These are phyloP conservation scores for Cheilosia variabilis DNA, from an alignment of 2,888 invertebrate genomes.

Conservation along the genomic window DNA sequence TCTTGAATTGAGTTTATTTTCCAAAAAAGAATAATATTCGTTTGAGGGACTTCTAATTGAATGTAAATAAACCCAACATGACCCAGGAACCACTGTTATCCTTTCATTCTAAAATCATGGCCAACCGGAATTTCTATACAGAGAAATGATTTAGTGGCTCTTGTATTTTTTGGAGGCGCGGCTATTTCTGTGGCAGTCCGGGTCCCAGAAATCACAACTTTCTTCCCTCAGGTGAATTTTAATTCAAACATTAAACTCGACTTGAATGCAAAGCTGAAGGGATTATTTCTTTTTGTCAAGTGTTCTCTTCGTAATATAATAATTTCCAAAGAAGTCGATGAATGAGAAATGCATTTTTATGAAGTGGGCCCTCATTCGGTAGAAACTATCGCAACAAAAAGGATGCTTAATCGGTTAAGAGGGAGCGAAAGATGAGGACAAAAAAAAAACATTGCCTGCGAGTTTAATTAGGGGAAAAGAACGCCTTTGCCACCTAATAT, in stretches of 20 bases:
- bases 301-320: conserved; percentile 14
- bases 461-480: conserved; percentile 47
- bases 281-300: conserved; percentile 30
- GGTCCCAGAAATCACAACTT: conserved; percentile 34
- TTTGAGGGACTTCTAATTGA: conserved; percentile 50
- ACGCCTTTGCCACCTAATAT: conserved; percentile 40
- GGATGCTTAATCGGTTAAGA: conserved; percentile 7
- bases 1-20: neutral
- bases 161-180: conserved; percentile 6
- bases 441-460: conserved; percentile 8
- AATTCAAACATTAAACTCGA: conserved; percentile 39
- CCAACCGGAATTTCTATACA: neutral
- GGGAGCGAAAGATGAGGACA: neutral
- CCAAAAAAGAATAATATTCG: conserved; percentile 32
- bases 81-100: conserved; percentile 43
- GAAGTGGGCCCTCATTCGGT: conserved; percentile 48
- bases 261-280: conserved; percentile 31
- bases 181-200: conserved; percentile 5
- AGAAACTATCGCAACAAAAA: conserved; percentile 35
- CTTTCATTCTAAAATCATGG: conserved; percentile 46
- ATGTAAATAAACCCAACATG: conserved; percentile 54
- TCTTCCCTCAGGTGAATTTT: conserved; percentile 47
- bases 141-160: neutral
- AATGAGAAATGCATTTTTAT: conserved; percentile 51
- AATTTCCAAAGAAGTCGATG: conserved; percentile 38